A percentile compares a stretch with the other conserved stretches of the same genome.
These are phyloP conservation scores for Sesia bembeciformis DNA, from an alignment of 2,888 invertebrate genomes.

Conservation along the genomic window DNA sequence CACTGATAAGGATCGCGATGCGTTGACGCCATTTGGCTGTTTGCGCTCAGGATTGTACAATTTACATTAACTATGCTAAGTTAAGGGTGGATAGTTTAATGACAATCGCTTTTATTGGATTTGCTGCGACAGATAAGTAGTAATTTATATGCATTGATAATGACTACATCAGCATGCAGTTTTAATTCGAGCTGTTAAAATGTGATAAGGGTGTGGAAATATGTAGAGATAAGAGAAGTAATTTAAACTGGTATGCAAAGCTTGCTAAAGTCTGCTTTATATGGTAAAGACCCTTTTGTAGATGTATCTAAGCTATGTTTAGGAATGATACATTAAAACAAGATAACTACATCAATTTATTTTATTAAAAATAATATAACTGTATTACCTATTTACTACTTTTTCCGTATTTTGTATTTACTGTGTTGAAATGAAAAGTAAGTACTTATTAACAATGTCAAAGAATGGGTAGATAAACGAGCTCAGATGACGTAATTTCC, in stretches of 20 bases:
- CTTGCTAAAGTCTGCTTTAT: too few species aligned
- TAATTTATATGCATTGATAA: slow-evolving; percentile 57
- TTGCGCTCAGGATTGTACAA: slow-evolving; percentile 55
- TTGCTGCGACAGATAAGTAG: slow-evolving; percentile 28
- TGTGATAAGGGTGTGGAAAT: slow-evolving; percentile 15
- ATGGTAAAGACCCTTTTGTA: too few species aligned
- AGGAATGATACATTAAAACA: too few species aligned
- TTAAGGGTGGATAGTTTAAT: slow-evolving; percentile 51
- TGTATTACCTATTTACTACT: too few species aligned
- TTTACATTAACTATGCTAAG: slow-evolving; percentile 50
- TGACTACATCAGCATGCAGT: slow-evolving; percentile 20
- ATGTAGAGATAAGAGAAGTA: too few species aligned
- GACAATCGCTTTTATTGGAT: slow-evolving; percentile 58
- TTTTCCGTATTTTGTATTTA: too few species aligned
- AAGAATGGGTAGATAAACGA: slow-evolving; percentile 35
- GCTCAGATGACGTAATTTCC: slow-evolving; percentile 59
- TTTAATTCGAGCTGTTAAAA: slow-evolving; percentile 26
- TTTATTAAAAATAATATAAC: too few species aligned
- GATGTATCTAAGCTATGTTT: too few species aligned
- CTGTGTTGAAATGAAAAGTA: too few species aligned
- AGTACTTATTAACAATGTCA: slow-evolving; percentile 4
- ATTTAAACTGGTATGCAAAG: too few species aligned
- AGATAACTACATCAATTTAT: too few species aligned
- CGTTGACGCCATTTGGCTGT: slow-evolving; percentile 65
- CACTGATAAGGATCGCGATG: slow-evolving; percentile 54